phyloP scores from a whole-genome alignment of 2,888 invertebrate genomes.

The Dioctria rufipes region DNA sequence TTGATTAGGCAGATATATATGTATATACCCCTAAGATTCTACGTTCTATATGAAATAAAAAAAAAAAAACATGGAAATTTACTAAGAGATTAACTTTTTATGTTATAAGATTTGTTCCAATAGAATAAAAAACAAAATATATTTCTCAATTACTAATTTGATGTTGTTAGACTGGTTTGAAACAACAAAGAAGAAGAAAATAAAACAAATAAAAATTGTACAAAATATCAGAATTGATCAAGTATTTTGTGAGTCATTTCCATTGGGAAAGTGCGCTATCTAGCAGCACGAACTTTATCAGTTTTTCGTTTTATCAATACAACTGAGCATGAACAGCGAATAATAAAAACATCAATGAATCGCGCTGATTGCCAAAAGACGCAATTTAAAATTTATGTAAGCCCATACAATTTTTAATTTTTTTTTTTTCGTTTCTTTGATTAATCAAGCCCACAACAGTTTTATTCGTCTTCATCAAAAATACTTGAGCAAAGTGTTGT shows the following conservation, averaged over 20 bases:
- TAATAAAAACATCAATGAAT: constrained; percentile 7
- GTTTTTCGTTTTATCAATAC: background rate
- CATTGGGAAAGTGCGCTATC: background rate
- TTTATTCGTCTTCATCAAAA: too few species aligned
- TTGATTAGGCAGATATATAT: too few species aligned
- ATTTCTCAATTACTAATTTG: background rate
- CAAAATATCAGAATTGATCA: background rate
- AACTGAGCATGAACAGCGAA: background rate
- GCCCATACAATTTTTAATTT: background rate
- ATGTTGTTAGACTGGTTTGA: background rate
- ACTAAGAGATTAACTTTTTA: background rate
- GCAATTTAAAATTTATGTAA: constrained; percentile 1
- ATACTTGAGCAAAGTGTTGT: too few species aligned
- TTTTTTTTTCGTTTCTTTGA: background rate
- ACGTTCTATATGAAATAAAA: background rate
- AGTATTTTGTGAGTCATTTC: background rate
- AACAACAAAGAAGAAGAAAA: background rate
- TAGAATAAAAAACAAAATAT: background rate
- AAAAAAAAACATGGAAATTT: background rate
- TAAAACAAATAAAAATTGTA: too few species aligned
- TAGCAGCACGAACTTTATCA: background rate
- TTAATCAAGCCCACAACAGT: background rate
- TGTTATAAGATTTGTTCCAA: background rate
- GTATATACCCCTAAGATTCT: background rate
- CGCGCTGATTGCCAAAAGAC: background rate